These are phyloP conservation scores for Drosophila infuscata DNA, from an alignment of 2,888 invertebrate genomes.

Conservation along the genomic window DNA sequence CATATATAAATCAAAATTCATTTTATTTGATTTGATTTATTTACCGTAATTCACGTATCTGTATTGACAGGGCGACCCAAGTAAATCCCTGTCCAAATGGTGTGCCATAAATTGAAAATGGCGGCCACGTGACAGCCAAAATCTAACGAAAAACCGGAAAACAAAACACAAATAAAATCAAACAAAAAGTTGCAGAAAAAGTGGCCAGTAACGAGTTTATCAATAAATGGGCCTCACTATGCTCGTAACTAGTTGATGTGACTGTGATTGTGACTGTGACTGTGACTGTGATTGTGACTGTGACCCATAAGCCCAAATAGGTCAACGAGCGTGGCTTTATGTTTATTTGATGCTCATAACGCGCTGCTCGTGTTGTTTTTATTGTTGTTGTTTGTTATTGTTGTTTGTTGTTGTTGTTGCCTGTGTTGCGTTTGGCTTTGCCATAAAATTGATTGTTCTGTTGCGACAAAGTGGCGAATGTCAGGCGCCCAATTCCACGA, in stretches of 20 bases:
- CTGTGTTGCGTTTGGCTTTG: conserved; percentile 35
- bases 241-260: conserved; percentile 60
- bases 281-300: conserved; percentile 17
- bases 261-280: too few species aligned
- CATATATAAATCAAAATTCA: conserved; percentile 45
- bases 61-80: conserved; percentile 23
- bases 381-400: conserved; percentile 1
- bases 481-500: conserved; percentile 36
- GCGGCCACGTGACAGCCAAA: conserved; percentile 49
- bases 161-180: background rate
- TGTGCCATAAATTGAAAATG: conserved; percentile 68
- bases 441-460: conserved; percentile 69
- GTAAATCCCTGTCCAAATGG: conserved; percentile 55
- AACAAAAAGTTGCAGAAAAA: conserved; percentile 13
- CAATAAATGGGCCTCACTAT: conserved; percentile 37
- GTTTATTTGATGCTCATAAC: conserved; percentile 71
- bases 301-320: conserved; percentile 67
- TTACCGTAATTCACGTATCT: conserved; percentile 44
- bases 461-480: conserved; percentile 33
- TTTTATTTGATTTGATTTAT: conserved; percentile 71
- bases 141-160: conserved; percentile 28
- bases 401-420: conserved; percentile 7
- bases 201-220: conserved; percentile 32
- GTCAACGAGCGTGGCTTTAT: conserved; percentile 62
- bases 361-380: conserved; percentile 22